Percentiles rank a stretch among this genome's conserved stretches.
Conservation (phyloP, 2,888 invertebrate species). For the Leptinotarsa peninsularis region DNA sequence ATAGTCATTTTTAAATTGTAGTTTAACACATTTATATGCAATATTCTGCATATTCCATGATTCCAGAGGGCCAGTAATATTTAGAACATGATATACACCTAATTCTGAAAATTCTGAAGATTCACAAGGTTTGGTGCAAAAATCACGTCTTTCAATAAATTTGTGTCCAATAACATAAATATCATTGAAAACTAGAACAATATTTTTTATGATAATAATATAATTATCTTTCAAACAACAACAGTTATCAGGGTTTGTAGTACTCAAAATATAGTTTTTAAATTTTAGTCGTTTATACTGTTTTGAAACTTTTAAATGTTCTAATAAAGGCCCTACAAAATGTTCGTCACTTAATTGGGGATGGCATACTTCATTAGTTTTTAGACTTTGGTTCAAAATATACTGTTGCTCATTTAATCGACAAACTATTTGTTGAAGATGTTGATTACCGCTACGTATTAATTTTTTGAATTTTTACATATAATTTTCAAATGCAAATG, state of each 20-base stretch:
- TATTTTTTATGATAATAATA: conserved; percentile 22
- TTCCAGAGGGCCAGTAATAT: not conserved
- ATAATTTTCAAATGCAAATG: conserved; percentile 35
- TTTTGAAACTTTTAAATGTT: conserved; percentile 6
- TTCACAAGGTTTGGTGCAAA: conserved; percentile 25
- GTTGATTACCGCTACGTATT: conserved; percentile 10
- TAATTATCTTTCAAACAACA: conserved; percentile 24
- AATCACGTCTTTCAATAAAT: conserved; percentile 22
- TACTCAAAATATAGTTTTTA: conserved; percentile 23
- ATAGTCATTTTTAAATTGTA: conserved; percentile 1
- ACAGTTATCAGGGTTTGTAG: conserved; percentile 23
- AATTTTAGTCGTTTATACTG: conserved; percentile 20
- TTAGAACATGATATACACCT: conserved; percentile 25
- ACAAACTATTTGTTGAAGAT: conserved; percentile 21
- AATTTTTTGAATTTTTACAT: conserved; percentile 27
- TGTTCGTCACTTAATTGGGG: conserved; percentile 6
- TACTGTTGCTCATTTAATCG: conserved; percentile 6
- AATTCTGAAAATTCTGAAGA: conserved; percentile 33
- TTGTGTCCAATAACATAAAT: conserved; percentile 23
- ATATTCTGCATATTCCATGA: conserved; percentile 11
- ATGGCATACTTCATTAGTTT: not conserved
- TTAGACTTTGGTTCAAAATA: not conserved
- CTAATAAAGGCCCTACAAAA: conserved; percentile 2
- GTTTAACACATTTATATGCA: conserved; percentile 13
- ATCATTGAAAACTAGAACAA: conserved; percentile 10